Evolutionary conservation across 2,113 vertebrate genomes (phyloP).

Genomic region (Illadopsis cleaveri): DNA sequence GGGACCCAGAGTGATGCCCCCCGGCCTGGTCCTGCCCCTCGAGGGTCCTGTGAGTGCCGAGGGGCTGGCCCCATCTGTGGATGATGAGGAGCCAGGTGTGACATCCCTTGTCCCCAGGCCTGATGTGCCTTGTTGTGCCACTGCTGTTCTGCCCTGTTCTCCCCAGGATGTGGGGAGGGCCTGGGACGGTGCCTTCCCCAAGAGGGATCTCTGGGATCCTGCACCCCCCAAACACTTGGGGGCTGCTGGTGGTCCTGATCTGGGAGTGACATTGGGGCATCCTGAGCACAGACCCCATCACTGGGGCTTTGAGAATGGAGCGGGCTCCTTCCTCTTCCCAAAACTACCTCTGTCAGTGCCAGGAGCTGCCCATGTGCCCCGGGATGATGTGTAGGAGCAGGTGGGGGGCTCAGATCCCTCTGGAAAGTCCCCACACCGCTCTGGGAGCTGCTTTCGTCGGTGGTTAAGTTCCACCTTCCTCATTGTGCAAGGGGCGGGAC

Average conservation of each 20-base stretch:
- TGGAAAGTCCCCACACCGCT: accelerated
- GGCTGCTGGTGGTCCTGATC: background rate
- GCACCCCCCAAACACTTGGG: accelerated
- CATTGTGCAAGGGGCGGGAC: background rate
- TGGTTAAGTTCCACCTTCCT: background rate
- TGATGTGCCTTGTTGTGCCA: background rate
- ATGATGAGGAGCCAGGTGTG: accelerated
- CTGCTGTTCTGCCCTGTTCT: background rate
- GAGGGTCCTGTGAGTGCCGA: accelerated
- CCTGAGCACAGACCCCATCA: background rate
- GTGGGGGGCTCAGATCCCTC: background rate
- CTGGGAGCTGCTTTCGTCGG: accelerated
- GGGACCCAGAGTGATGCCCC: background rate
- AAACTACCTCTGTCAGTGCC: background rate
- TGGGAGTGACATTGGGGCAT: accelerated
- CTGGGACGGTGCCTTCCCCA: background rate
- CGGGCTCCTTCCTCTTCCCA: background rate
- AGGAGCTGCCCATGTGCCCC: accelerated
- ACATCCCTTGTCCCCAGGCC: background rate
- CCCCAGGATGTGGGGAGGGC: background rate
- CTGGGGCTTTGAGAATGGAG: background rate
- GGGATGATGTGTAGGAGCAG: accelerated
- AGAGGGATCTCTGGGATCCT: no score
- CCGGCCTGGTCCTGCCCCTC: background rate
- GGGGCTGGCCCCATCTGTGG: accelerated